phyloP scores from a whole-genome alignment of 2,113 vertebrate species.

The Rhynchopsitta pachyrhyncha region DNA sequence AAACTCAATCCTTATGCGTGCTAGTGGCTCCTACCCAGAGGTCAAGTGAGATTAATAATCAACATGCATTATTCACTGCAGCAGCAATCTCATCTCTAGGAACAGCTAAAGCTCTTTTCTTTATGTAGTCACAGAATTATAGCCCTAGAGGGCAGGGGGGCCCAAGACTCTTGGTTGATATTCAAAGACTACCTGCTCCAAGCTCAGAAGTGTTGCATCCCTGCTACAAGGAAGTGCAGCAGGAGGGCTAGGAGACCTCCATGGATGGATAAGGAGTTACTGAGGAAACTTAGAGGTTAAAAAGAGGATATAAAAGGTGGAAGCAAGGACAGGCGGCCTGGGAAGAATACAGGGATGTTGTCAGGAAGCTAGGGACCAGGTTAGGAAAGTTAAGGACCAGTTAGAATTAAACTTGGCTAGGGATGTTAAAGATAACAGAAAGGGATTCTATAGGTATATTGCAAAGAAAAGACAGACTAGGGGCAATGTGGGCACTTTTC shows the following conservation, averaged over 20 bases:
- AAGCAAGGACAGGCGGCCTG: no score
- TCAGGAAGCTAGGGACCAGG: no score
- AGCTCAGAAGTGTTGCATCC: neutral
- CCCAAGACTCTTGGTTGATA: neutral
- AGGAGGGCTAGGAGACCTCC: neutral
- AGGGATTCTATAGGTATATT: no score
- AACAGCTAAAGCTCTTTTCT: neutral
- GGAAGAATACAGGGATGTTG: no score
- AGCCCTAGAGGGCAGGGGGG: neutral
- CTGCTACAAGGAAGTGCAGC: neutral
- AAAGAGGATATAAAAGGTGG: no score
- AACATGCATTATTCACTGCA: neutral
- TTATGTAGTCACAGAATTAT: neutral
- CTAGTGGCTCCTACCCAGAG: neutral
- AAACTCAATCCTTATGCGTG: neutral
- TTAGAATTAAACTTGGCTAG: no score
- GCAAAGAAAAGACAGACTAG: no score
- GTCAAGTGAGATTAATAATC: constrained; percentile 17
- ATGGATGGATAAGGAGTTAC: neutral
- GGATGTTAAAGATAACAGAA: no score
- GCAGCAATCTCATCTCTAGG: neutral
- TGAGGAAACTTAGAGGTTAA: neutral
- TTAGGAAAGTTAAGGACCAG: no score
- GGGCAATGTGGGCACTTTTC: no score
- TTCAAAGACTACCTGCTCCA: neutral